Base-by-base conservation (phyloP, 2,113 vertebrate genomes). In the Sander vitreus region DNA sequence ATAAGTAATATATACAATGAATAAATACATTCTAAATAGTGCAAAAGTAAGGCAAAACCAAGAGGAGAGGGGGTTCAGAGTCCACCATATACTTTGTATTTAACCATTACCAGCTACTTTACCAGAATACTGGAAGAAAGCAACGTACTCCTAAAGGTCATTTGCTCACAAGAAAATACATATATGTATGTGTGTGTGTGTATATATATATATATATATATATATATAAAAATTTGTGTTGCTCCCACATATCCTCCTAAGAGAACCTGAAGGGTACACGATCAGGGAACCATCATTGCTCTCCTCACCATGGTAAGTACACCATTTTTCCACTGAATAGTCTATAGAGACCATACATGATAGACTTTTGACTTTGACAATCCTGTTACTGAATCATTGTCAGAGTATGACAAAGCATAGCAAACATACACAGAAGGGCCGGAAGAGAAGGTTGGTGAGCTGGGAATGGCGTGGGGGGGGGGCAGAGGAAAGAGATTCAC, bases 321-420 rank as follows among this genome's bases (percentile, higher is more conserved):
- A 81, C 70, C 53, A 16, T 25, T 74, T 63, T 63, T 68, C 68
- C 62, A 55, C 63, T 69, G 55, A 76, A 65, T 48, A 65, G 60
- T 65, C 76, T 43, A 16, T 39, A 66, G 47, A 84, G 63, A 80
- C 74, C 70, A 62, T 27, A 53, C 57, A 75, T 77, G 79, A 88
- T 57, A 76, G 66, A 85, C 76, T 77, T 89, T 78, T 68, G 73
- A 89, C 80, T 90, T 67, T 77, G 83, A 84, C 78, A 80, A 79
- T 83, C 83, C 87, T 85, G 80, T 91, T 87, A 83, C 66, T 80
- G 73, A 84, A 66, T 80, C 79, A 83, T 85, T 84, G 88, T 88
- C 70, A 84, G 53, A 30, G 68, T 84, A 78, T 86, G 80, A 87
- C 80, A 87, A 75, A 81, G 80, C 68, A 90, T 78, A 86, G 88